A percentile compares a stretch with the other conserved stretches of the same genome.
Conservation (phyloP, 1,140 invertebrate genomes). For the Oryctes rhinoceros region DNA sequence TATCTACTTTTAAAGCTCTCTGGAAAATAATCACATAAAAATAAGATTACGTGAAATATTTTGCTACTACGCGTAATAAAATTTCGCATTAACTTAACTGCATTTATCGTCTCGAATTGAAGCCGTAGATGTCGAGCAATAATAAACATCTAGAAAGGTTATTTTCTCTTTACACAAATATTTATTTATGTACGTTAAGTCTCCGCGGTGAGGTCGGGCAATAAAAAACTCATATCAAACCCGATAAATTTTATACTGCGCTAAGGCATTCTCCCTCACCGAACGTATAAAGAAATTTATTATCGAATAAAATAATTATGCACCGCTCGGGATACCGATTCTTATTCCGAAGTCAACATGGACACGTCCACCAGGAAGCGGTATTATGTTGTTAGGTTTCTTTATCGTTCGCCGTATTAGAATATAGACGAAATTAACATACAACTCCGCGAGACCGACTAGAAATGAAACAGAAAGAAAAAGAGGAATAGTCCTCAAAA, state of each 20-base stretch:
- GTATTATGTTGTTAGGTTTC: constrained; percentile 30
- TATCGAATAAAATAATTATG: constrained; percentile 19
- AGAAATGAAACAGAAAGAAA: neutral
- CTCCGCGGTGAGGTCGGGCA: neutral
- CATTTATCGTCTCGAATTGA: neutral
- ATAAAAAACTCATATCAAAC: constrained; percentile 17
- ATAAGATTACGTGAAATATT: neutral
- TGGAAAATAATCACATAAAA: too few relatives aligned
- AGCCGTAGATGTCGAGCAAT: neutral
- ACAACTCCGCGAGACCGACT: neutral
- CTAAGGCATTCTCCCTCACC: neutral
- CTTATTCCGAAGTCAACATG: neutral
- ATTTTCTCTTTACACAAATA: constrained; percentile 3
- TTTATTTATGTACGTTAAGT: constrained; percentile 2
- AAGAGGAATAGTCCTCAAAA: neutral
- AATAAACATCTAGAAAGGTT: constrained; percentile 5
- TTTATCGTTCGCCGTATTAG: constrained; percentile 12
- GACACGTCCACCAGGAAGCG: neutral
- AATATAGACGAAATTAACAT: constrained; percentile 26
- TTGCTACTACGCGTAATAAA: neutral
- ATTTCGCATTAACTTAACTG: neutral
- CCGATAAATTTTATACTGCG: constrained; percentile 11
- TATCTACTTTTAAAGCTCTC: too few relatives aligned
- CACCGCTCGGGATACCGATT: constrained; percentile 1
- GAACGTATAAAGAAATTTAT: constrained; percentile 23